Evolutionary conservation across 2,888 invertebrate genomes (phyloP).

Genomic region (Molanna angustata): DNA sequence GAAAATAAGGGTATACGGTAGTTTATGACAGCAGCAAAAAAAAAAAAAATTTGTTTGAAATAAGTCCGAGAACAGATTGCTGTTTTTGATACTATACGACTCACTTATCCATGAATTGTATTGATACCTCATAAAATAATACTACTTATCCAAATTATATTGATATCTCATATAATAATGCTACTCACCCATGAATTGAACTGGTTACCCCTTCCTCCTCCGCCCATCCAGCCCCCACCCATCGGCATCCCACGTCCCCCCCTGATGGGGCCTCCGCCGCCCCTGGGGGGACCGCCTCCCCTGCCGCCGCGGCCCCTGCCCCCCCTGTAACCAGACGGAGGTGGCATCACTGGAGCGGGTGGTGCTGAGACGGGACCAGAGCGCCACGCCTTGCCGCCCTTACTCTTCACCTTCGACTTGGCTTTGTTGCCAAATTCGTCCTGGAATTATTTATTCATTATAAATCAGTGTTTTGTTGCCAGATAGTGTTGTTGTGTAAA

Average conservation of each 20-base stretch:
- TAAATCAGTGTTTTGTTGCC: no score
- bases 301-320: conserved; percentile 2
- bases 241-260: neutral
- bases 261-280: conserved; percentile 7
- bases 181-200: conserved; percentile 6
- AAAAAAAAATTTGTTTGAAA: no score
- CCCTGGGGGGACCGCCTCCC: conserved; percentile 6
- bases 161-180: no score
- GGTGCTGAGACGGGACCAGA: neutral
- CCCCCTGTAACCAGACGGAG: neutral
- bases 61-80: no score
- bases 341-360: neutral
- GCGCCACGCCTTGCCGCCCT: neutral
- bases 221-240: neutral
- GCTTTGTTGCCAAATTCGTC: neutral
- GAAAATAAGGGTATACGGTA: no score
- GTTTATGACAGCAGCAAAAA: no score
- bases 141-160: no score
- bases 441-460: no score
- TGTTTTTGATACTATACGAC: no score
- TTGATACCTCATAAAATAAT: no score
- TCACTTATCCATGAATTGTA: no score
- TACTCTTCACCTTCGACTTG: neutral
- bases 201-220: neutral
- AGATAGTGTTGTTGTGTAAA: no score